phyloP scores from a whole-genome alignment of 2,888 invertebrate species.

The Eretmocerus hayati region DNA sequence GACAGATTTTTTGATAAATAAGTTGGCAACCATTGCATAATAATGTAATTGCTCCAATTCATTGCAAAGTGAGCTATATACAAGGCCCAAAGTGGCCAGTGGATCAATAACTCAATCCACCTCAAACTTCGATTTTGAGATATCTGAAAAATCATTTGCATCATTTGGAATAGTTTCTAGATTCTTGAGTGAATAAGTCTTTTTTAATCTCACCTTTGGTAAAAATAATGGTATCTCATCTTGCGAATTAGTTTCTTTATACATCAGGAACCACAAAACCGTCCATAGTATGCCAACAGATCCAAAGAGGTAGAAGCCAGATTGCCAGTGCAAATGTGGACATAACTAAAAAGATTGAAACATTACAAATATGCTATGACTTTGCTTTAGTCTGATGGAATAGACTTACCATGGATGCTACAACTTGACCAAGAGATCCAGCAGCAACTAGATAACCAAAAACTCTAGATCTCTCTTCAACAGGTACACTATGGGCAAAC shows the following conservation, averaged over 20 bases:
- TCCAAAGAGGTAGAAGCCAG: slow-evolving; percentile 64
- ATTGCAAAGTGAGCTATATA: slow-evolving; percentile 71
- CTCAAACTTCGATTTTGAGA: slow-evolving; percentile 51
- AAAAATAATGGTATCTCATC: slow-evolving; percentile 55
- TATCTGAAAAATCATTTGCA: slow-evolving; percentile 43
- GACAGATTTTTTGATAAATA: slow-evolving; percentile 60
- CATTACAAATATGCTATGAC: background rate
- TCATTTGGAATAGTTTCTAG: slow-evolving; percentile 17
- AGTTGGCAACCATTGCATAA: slow-evolving; percentile 74
- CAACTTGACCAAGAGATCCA: slow-evolving; percentile 69
- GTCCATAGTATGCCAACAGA: slow-evolving; percentile 63
- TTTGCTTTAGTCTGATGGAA: background rate
- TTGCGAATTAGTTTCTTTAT: slow-evolving; percentile 52
- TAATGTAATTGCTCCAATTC: slow-evolving; percentile 75
- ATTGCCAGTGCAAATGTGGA: slow-evolving; percentile 61
- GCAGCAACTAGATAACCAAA: slow-evolving; percentile 67
- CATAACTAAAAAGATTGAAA: slow-evolving; percentile 52
- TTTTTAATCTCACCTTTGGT: slow-evolving; percentile 47
- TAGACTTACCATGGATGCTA: slow-evolving; percentile 59
- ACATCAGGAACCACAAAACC: slow-evolving; percentile 57
- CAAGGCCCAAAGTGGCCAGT: slow-evolving; percentile 66
- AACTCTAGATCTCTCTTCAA: slow-evolving; percentile 64
- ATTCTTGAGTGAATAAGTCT: slow-evolving; percentile 5
- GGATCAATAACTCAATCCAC: slow-evolving; percentile 60
- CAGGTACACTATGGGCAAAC: slow-evolving; percentile 64